Conservation (phyloP, 2,888 invertebrate genomes). For the Uropetala carovei region DNA sequence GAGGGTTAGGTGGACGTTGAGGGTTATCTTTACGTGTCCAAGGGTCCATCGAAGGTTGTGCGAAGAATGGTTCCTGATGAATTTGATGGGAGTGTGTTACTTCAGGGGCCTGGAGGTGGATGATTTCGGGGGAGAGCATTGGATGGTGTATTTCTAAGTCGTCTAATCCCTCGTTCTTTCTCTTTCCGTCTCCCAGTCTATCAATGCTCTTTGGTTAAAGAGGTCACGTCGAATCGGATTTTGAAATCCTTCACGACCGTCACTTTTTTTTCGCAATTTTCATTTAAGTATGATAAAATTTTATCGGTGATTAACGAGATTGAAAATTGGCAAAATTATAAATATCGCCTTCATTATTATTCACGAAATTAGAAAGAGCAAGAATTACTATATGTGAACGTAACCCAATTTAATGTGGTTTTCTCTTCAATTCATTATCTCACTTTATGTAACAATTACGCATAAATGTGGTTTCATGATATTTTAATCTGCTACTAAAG, state of each 20-base stretch:
- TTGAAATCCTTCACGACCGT: not conserved
- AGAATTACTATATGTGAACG: too few species aligned
- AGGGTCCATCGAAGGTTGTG: constrained; percentile 26
- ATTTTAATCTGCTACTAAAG: too few species aligned
- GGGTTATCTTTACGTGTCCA: constrained; percentile 60
- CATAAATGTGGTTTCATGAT: too few species aligned
- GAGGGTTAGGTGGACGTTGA: not conserved
- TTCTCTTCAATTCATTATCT: too few species aligned
- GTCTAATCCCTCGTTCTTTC: not conserved
- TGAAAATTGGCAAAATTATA: too few species aligned
- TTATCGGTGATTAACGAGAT: too few species aligned
- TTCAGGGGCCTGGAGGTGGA: constrained; percentile 24
- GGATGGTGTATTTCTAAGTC: not conserved
- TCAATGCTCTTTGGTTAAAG: not conserved
- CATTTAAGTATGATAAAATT: too few species aligned
- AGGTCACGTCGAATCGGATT: not conserved
- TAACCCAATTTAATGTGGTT: too few species aligned
- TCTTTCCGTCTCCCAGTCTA: not conserved
- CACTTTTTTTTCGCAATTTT: too few species aligned
- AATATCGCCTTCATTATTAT: too few species aligned
- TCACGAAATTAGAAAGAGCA: too few species aligned
- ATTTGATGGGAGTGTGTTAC: constrained; percentile 52
- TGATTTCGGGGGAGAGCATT: constrained; percentile 40
- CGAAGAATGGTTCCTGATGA: constrained; percentile 58
- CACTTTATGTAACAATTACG: too few species aligned